Percentiles rank a stretch among this genome's conserved stretches.
Conservation (phyloP, 1,140 invertebrate genomes). For the Papilio xuthus region DNA sequence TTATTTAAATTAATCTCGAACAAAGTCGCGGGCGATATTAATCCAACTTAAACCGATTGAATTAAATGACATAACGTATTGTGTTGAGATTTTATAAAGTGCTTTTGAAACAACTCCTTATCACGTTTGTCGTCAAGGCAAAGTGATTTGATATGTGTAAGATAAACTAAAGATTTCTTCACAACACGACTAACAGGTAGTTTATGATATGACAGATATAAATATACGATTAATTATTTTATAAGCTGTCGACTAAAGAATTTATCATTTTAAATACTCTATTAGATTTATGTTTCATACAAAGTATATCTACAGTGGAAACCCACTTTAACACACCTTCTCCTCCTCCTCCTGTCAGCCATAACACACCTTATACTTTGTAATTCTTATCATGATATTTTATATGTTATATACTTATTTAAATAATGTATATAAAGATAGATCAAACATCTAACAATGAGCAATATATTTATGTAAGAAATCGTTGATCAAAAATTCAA, state of each 20-base stretch:
- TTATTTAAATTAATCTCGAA: neutral
- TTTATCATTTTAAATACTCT: no score
- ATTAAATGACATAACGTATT: neutral
- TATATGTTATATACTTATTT: neutral
- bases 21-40: no score
- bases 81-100: neutral
- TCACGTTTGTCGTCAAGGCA: slow-evolving; percentile 1
- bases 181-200: neutral
- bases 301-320: no score
- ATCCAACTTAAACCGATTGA: neutral
- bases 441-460: neutral
- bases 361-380: no score
- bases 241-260: no score
- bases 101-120: neutral
- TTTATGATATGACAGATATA: neutral
- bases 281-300: no score
- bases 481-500: neutral
- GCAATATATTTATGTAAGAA: slow-evolving; percentile 5
- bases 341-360: no score
- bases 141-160: slow-evolving; percentile 11
- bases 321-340: no score
- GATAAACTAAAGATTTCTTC: slow-evolving; percentile 20
- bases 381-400: no score
- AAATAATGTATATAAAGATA: neutral
- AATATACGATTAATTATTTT: neutral